Evolutionary conservation across 1,140 invertebrate genomes (phyloP).

Genomic region (Hormaphis cornu): DNA sequence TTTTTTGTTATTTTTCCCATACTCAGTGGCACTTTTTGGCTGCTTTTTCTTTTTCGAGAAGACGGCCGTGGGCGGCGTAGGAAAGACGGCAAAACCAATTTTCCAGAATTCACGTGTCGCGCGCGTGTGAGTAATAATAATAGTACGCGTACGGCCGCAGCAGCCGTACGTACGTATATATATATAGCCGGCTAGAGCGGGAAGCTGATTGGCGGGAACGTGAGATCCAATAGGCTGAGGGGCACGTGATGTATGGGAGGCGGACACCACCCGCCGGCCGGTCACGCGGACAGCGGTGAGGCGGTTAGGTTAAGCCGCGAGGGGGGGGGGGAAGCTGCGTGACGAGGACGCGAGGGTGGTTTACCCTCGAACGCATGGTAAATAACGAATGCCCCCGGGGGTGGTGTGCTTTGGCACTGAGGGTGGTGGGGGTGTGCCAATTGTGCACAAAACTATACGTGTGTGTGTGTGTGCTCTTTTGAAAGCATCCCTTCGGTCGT

Average conservation of each 20-base stretch:
- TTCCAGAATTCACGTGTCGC: slow-evolving; percentile 4
- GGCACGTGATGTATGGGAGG: slow-evolving; percentile 27
- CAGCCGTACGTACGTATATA: not conserved
- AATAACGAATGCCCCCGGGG: slow-evolving; percentile 16
- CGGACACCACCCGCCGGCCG: slow-evolving; percentile 23
- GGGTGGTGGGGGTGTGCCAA: slow-evolving; percentile 10
- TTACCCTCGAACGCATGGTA: slow-evolving; percentile 22
- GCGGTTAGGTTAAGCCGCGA: not conserved
- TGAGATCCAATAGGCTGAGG: slow-evolving; percentile 16
- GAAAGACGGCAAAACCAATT: slow-evolving; percentile 20
- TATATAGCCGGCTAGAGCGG: not conserved
- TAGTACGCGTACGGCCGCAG: no score
- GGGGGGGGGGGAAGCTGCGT: not conserved
- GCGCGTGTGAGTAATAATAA: not conserved
- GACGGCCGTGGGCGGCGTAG: not conserved
- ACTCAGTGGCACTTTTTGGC: no score
- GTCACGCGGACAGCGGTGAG: no score
- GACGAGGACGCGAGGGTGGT: not conserved
- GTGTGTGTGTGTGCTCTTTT: slow-evolving; percentile 11
- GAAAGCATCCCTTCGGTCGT: slow-evolving; percentile 20
- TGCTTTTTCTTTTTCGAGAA: no score
- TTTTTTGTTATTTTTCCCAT: not conserved
- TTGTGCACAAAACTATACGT: not conserved
- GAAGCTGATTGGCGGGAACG: slow-evolving; percentile 29
- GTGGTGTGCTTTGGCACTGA: not conserved